Percentiles rank a stretch among this genome's conserved stretches.
phyloP scores from a whole-genome alignment of 2,113 vertebrate species.

The Mirza zaza region DNA sequence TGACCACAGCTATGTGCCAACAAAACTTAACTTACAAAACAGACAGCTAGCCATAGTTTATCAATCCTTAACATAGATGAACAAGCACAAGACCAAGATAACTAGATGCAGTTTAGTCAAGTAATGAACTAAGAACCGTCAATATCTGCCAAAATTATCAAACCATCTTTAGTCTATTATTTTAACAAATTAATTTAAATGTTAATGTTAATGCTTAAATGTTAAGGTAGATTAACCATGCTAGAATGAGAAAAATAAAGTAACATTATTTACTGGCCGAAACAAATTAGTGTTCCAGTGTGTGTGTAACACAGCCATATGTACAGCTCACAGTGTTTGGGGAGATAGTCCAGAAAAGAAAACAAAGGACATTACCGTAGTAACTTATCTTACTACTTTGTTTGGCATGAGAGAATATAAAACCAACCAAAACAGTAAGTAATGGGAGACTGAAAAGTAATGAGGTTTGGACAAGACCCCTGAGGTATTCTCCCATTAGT shows the following conservation, averaged over 20 bases:
- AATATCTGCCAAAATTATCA: not conserved
- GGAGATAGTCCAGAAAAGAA: constrained; percentile 34
- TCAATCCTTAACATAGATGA: not conserved
- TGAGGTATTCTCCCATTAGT: not conserved
- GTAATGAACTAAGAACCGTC: not conserved
- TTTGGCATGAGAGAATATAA: constrained; percentile 38
- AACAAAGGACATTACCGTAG: constrained; percentile 1
- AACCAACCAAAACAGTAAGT: constrained; percentile 56
- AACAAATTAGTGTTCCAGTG: not conserved
- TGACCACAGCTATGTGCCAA: not conserved
- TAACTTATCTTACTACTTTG: constrained; percentile 14
- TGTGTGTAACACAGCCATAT: not conserved
- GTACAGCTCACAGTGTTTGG: not conserved
- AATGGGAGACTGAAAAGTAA: constrained; percentile 49
- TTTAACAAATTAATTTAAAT: constrained; percentile 51
- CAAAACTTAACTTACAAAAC: not conserved
- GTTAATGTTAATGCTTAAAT: not conserved
- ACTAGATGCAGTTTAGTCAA: not conserved
- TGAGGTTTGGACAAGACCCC: constrained; percentile 51
- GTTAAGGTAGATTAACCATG: constrained; percentile 4
- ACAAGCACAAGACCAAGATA: not conserved
- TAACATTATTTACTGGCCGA: not conserved
- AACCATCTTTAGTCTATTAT: not conserved
- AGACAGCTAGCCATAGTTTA: not conserved
- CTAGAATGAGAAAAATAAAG: not conserved